A percentile compares a stretch with the other conserved stretches of the same genome.
Evolutionary conservation across 2,113 vertebrate species (phyloP).

Genomic region (Lota lota): DNA sequence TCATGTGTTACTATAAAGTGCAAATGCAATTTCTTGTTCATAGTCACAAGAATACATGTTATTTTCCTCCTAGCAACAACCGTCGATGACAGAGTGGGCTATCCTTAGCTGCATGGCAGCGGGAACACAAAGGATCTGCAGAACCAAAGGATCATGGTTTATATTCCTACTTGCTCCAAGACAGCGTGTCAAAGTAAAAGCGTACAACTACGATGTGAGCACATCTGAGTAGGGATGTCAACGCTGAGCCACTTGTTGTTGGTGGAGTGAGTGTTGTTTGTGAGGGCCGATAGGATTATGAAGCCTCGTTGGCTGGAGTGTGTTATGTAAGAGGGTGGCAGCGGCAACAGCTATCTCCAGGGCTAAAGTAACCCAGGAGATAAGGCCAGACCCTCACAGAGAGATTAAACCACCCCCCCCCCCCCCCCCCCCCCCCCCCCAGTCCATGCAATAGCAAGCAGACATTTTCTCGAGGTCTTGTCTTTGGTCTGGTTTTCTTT

Average conservation of each 20-base stretch:
- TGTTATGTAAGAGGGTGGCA: constrained; percentile 35
- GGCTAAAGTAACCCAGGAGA: not conserved
- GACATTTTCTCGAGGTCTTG: too few species aligned
- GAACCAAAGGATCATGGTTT: not conserved
- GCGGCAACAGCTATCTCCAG: constrained; percentile 35
- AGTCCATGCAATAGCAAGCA: too few species aligned
- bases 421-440: too few species aligned
- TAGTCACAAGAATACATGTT: not conserved
- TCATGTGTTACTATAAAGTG: too few species aligned
- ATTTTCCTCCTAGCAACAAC: not conserved
- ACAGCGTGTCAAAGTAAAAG: constrained; percentile 1
- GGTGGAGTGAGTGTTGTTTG: constrained; percentile 14
- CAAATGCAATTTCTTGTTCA: not conserved
- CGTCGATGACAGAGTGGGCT: not conserved
- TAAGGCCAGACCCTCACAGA: too few species aligned
- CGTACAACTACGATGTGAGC: not conserved
- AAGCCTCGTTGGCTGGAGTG: constrained; percentile 25
- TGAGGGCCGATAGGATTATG: constrained; percentile 26
- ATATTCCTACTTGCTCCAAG: not conserved
- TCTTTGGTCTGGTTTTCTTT: too few species aligned
- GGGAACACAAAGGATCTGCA: constrained; percentile 2
- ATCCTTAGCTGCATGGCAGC: not conserved
- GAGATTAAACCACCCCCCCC: too few species aligned
- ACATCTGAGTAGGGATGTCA: not conserved
- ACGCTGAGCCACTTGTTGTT: constrained; percentile 1